Evolutionary conservation across 23 tunicate species (phyloP), one percentile per base, ranked within the genome.

Genomic region (Aplidium turbinatum): DNA sequence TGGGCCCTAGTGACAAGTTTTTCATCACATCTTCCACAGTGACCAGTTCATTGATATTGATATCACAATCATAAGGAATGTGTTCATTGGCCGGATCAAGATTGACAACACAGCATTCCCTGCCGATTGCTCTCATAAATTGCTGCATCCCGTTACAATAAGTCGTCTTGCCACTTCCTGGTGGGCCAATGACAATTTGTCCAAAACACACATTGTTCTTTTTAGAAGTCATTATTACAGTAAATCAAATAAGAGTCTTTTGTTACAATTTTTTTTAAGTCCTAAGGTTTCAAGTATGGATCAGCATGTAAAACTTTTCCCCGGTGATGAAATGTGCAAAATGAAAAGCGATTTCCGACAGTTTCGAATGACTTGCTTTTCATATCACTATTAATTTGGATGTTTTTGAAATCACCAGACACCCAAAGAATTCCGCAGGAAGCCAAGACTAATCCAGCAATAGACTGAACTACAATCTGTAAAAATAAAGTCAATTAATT

Each of bases 121-220:
- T 57, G 4, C 76, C 70, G 0, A 94, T 38, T n/a, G 93, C 94
- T 18, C 54, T 56, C 52, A 94, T 31, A 63, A 86, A 75, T 38
- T 94, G 99, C 32, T 94, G 99, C 95, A 94, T 78, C 3, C 93
- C 93, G 58, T 87, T 50, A 55, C 99, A 94, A 72, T 86, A 94
- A 30, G 94, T 86, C 0, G 94, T 86, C 58, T 94, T 94, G 1
- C 99, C 99, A 82, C 89, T 81, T 31, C 99, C 99, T 31, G 99
- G 94, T 6, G 99, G 99, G 19, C 99, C 99, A 72, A 94, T 86
- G 1, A 87, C 99, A 45, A 94, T 25, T 71, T 94, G 99, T 42
- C 94, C 99, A 73, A 81, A 94, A 7, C 18, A 9, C 3, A 30
- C 38, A 46, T 48, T 70, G 13, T 70, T 26, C 18, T 70, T 47